These are phyloP conservation scores for Acanthoscelides obtectus DNA, from an alignment of 2,888 invertebrate genomes.

Conservation along the genomic window DNA sequence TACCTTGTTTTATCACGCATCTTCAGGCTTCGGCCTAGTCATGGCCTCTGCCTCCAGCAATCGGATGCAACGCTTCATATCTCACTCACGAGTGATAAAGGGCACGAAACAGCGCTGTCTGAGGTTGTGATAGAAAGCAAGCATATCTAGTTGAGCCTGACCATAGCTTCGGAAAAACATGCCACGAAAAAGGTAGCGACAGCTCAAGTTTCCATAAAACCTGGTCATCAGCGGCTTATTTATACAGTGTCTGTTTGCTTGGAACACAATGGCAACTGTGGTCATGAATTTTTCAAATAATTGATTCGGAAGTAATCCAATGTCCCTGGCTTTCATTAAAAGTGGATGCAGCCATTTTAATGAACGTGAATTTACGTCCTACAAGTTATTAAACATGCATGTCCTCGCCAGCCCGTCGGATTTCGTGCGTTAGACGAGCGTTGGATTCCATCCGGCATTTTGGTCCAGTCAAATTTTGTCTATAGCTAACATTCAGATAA, in stretches of 20 bases:
- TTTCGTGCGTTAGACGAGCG: background rate
- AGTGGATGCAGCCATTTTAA: conserved; percentile 15
- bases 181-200: no score
- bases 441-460: background rate
- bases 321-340: conserved; percentile 17
- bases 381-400: conserved; percentile 17
- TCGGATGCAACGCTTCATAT: no score
- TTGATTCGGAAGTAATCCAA: conserved; percentile 16
- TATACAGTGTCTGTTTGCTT: background rate
- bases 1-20: no score
- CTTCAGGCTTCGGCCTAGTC: no score
- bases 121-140: no score
- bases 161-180: no score
- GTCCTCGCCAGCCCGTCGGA: background rate
- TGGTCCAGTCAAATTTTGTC: background rate
- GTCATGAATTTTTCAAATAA: conserved; percentile 13
- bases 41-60: no score
- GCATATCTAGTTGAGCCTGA: no score
- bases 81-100: no score
- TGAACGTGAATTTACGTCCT: conserved; percentile 16
- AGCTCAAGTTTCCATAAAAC: background rate
- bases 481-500: no score
- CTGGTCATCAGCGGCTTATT: background rate
- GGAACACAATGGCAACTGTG: conserved; percentile 3
- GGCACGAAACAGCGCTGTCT: no score